A percentile compares a stretch with the other conserved stretches of the same genome.
Conservation (phyloP, 2,797 vertebrate species). For the Sebastes umbrosus region DNA sequence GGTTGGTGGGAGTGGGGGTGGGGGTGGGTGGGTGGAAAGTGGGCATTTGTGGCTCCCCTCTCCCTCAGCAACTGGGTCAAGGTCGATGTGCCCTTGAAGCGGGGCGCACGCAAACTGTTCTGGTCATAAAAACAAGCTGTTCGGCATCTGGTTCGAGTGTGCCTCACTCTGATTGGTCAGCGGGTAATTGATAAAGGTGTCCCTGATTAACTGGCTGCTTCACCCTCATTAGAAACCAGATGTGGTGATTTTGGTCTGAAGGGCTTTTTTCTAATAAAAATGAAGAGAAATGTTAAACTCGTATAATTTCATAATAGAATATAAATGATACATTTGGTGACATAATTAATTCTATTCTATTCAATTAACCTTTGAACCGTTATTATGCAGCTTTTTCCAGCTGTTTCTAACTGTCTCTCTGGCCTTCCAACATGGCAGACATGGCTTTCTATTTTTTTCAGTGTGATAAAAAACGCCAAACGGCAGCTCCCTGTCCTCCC, state of each 20-base stretch:
- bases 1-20: not conserved
- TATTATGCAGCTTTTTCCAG: constrained; percentile 2
- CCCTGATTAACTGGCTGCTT: constrained; percentile 52
- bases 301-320: constrained; percentile 3
- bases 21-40: not conserved
- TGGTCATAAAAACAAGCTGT: constrained; percentile 61
- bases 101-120: constrained; percentile 26
- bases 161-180: constrained; percentile 60
- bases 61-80: constrained; percentile 71
- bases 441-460: not conserved
- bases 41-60: constrained; percentile 31
- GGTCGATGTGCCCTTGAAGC: constrained; percentile 63
- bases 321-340: not conserved
- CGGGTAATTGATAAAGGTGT: constrained; percentile 61
- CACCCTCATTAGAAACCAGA: constrained; percentile 49
- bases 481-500: not conserved
- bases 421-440: not conserved
- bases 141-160: constrained; percentile 38
- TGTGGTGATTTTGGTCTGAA: constrained; percentile 46
- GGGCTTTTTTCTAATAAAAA: constrained; percentile 4
- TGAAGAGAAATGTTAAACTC: not conserved
- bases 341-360: not conserved
- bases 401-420: not conserved
- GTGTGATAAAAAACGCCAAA: constrained; percentile 7
- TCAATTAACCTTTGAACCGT: constrained; percentile 4